Percentiles rank a stretch among this genome's conserved stretches.
Conservation (phyloP, 92 coral and sea anemone species). For the Siderastrea siderea region DNA sequence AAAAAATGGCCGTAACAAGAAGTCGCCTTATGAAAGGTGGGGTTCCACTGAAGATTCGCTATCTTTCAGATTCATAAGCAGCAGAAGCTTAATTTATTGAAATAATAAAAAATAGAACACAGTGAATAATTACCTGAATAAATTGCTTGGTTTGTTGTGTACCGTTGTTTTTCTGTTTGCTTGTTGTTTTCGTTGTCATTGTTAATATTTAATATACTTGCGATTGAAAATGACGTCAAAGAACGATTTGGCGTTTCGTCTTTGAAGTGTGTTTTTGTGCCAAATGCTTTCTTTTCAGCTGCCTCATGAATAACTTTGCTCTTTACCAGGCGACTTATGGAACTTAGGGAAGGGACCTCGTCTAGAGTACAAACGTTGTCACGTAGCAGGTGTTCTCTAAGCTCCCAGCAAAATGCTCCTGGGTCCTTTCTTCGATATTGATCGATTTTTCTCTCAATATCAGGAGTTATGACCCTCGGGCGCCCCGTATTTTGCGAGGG, state of each 20-base stretch:
- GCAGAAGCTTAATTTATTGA: not conserved
- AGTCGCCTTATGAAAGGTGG: too few relatives aligned
- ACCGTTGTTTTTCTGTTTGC: not conserved
- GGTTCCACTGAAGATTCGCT: too few relatives aligned
- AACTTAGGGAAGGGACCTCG: slow-evolving; percentile 86
- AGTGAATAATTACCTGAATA: slow-evolving; percentile 49
- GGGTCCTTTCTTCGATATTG: slow-evolving; percentile 82
- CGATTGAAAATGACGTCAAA: slow-evolving; percentile 35
- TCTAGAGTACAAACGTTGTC: slow-evolving; percentile 81
- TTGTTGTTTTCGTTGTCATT: slow-evolving; percentile 10
- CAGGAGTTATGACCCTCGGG: slow-evolving; percentile 89
- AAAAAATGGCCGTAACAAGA: too few relatives aligned
- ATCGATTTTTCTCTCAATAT: slow-evolving; percentile 84
- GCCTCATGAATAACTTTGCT: slow-evolving; percentile 67
- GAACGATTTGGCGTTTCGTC: not conserved
- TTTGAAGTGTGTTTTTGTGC: not conserved
- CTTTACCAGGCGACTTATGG: slow-evolving; percentile 88
- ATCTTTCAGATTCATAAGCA: too few relatives aligned
- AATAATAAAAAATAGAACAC: not conserved
- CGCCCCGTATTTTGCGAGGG: slow-evolving; percentile 86
- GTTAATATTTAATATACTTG: slow-evolving; percentile 32
- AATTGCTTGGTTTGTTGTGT: not conserved
- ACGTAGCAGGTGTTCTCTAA: slow-evolving; percentile 79
- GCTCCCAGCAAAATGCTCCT: slow-evolving; percentile 93
- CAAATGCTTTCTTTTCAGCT: not conserved